These are phyloP conservation scores for Trichosurus vulpecula DNA, from an alignment of 2,797 vertebrate species.

Conservation along the genomic window DNA sequence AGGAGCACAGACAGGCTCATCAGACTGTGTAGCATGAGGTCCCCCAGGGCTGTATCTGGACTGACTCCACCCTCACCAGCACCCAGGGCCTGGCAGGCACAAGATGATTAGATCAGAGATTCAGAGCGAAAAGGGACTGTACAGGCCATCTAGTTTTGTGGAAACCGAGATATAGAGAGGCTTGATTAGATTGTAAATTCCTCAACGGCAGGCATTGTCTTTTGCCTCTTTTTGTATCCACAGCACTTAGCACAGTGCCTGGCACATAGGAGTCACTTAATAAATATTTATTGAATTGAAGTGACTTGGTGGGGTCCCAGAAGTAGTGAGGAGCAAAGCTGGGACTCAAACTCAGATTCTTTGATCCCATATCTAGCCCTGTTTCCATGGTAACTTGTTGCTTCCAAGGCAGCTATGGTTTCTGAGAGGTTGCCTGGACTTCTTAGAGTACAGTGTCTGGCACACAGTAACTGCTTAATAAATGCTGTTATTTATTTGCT, in stretches of 20 bases:
- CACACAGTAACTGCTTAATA: background rate
- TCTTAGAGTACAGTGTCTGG: background rate
- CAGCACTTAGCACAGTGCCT: background rate
- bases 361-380: background rate
- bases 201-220: background rate
- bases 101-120: background rate
- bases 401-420: background rate
- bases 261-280: background rate
- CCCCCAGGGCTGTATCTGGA: background rate
- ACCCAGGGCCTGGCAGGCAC: background rate
- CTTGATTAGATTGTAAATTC: background rate
- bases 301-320: background rate
- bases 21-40: background rate
- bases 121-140: background rate
- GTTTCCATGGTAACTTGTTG: background rate
- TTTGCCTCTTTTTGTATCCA: background rate
- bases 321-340: background rate
- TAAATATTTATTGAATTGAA: background rate
- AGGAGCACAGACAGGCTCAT: background rate
- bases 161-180: background rate
- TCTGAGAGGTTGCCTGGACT: background rate
- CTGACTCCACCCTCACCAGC: background rate
- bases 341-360: background rate
- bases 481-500: no score
- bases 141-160: background rate